A percentile compares a stretch with the other conserved stretches of the same genome.
Evolutionary conservation across 2,888 invertebrate genomes (phyloP).

Genomic region (Caenorhabditis plicata): DNA sequence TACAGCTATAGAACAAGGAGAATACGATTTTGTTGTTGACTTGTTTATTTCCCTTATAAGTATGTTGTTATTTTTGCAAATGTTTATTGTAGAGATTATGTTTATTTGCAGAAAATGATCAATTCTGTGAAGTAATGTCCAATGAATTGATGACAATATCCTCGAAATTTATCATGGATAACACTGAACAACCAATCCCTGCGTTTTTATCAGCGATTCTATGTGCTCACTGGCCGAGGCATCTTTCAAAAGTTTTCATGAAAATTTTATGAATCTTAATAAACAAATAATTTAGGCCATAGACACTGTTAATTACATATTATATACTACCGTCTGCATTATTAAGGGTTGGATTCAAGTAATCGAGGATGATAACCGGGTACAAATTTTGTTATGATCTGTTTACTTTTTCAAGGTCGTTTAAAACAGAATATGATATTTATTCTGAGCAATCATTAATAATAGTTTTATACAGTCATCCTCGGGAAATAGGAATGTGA

Average conservation of each 20-base stretch:
- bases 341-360: constrained; percentile 50
- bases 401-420: no score
- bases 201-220: constrained; percentile 29
- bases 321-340: constrained; percentile 30
- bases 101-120: constrained; percentile 18
- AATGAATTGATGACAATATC: constrained; percentile 16
- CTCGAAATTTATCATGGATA: constrained; percentile 25
- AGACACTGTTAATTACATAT: constrained; percentile 33
- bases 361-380: constrained; percentile 27
- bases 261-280: neutral
- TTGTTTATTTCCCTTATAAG: constrained; percentile 28
- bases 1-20: constrained; percentile 30
- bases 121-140: constrained; percentile 25
- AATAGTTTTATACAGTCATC: no score
- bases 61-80: constrained; percentile 9
- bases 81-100: neutral
- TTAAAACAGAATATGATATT: no score
- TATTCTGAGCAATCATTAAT: no score
- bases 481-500: no score
- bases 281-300: constrained; percentile 24
- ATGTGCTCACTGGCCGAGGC: constrained; percentile 37
- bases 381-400: no score
- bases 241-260: constrained; percentile 5
- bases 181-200: constrained; percentile 16
- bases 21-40: constrained; percentile 40